These are phyloP conservation scores for Basileuterus tristriatus DNA, from an alignment of 2,797 vertebrate genomes.

Conservation along the genomic window DNA sequence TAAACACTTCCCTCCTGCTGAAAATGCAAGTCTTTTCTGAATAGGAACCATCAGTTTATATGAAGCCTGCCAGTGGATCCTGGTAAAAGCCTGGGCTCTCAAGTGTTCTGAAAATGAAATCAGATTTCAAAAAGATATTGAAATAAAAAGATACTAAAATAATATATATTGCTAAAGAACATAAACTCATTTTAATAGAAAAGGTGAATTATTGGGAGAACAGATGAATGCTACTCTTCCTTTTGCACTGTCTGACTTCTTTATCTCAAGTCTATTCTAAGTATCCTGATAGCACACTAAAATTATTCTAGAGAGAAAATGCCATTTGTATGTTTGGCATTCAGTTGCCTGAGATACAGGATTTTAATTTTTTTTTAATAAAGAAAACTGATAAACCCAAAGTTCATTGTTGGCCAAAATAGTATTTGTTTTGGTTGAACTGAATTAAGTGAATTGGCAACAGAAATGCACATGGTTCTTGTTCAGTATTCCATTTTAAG, in stretches of 20 bases:
- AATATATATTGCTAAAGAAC: background rate
- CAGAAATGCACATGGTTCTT: background rate
- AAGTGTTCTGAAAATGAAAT: background rate
- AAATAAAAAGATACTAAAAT: background rate
- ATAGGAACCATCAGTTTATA: background rate
- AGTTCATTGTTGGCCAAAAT: background rate
- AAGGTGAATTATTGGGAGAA: background rate
- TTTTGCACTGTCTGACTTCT: background rate
- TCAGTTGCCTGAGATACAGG: background rate
- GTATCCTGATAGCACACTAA: background rate
- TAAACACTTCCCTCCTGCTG: background rate
- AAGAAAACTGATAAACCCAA: background rate
- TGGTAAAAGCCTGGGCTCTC: background rate
- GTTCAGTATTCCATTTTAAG: background rate
- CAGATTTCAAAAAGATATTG: background rate
- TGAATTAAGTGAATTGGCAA: background rate
- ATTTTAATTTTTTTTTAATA: background rate
- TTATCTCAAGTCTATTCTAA: background rate
- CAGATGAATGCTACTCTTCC: background rate
- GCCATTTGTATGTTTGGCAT: background rate
- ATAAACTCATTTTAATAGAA: background rate
- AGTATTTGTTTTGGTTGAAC: background rate
- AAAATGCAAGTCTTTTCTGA: background rate
- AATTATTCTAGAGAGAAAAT: background rate
- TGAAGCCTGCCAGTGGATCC: background rate